Percentiles rank a stretch among this genome's conserved stretches.
phyloP scores from a whole-genome alignment of 92 coral and sea anemone species.

The Umimayanthus kanabou region DNA sequence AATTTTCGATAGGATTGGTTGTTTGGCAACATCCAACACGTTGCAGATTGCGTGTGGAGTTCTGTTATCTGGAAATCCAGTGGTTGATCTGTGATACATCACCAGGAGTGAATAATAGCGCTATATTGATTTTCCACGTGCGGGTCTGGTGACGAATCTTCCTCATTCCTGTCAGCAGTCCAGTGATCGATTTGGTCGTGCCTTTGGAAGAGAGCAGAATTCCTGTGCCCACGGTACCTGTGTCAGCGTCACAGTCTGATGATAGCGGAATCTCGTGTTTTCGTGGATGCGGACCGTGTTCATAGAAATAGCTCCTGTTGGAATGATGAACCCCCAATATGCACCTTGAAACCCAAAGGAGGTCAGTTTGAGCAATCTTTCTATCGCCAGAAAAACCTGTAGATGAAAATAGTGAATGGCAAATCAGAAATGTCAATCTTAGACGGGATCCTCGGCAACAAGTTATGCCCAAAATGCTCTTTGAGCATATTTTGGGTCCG shows the following conservation, averaged over 20 bases:
- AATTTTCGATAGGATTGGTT: too few relatives aligned
- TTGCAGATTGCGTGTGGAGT: neutral
- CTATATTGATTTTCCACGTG: conserved; percentile 17
- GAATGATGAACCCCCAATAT: conserved; percentile 34
- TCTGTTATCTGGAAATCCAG: conserved; percentile 9
- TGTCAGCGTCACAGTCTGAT: conserved; percentile 28
- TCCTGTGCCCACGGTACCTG: conserved; percentile 33
- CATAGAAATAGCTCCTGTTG: conserved; percentile 3
- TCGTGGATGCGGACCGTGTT: conserved; percentile 25
- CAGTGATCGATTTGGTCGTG: conserved; percentile 16
- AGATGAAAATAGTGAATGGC: neutral
- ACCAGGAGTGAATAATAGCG: conserved; percentile 14
- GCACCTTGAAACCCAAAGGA: conserved; percentile 15
- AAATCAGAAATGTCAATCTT: neutral
- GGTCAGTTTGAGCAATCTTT: neutral
- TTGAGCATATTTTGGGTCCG: too few relatives aligned
- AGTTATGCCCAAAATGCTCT: too few relatives aligned
- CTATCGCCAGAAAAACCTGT: conserved; percentile 15
- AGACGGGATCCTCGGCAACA: too few relatives aligned
- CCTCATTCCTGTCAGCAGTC: conserved; percentile 18
- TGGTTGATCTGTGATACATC: conserved; percentile 23
- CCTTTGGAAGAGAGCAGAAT: neutral
- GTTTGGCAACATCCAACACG: too few relatives aligned
- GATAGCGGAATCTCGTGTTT: conserved; percentile 38
- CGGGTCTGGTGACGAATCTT: neutral